Base-by-base conservation (phyloP, 2,888 invertebrate species). In the Gastrophysa polygoni region DNA sequence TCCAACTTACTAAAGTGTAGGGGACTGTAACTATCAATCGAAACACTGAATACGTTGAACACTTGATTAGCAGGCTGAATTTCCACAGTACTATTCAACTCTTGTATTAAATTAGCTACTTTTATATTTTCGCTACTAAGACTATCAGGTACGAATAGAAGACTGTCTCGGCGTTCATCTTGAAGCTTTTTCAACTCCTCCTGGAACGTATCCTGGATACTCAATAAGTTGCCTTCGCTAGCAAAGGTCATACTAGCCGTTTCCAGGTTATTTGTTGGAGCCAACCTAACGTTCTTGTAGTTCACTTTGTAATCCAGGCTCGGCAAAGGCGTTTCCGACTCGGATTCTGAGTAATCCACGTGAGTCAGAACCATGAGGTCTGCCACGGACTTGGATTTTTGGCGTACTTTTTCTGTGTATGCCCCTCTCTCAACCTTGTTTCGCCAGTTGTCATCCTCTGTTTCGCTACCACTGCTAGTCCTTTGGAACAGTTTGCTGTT, bases 281-380 rank as follows among this genome's bases (percentile, higher is more conserved):
- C 71, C 68, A 80, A 81, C 56, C 83, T 80, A 46, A 83, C 73
- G 18, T 83, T 83, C 66, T 80, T 78, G 62, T 78, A 77, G 68
- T 77, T 54, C 48, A 72, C 69, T 60, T 75, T 72, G 68, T 78
- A 79, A 68, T 81, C 80, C 59, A 82, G 71, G 69, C 82, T 82
- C 17, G 79, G 80, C 51, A 81, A 64, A 3, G 82, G 80, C 7
- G 82, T 81, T 67, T 86, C 86, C 0, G 85, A 84, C 67, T 87
- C 87, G 4, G 86, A 86, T 73, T 87, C 87, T 2, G 86, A 86
- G 65, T 81, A 83, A 71, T 89, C 88, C 17, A 89, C 88, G 69
- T 88, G 88, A 11, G 88, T 89, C 44, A 89, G 78, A 32, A 88
- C 82, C 88, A 89, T 88, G 21, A 89, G 79, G 79, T 89, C 88